Conservation (phyloP, 2,797 vertebrate genomes). For the Euphonia xanthogaster region DNA sequence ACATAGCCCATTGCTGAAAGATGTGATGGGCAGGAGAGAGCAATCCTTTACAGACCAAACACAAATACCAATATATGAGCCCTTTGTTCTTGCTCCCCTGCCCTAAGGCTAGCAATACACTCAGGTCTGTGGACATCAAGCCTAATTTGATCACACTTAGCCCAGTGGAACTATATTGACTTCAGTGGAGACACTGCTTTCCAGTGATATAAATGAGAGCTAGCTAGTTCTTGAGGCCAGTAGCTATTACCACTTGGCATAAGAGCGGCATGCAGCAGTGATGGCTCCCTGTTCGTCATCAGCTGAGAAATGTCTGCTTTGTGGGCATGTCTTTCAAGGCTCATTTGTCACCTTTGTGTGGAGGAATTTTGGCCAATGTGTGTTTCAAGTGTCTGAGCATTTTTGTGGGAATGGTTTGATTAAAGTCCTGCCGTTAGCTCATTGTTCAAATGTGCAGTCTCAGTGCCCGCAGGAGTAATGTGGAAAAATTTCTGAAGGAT, state of each 20-base stretch:
- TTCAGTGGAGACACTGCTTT: conserved; percentile 38
- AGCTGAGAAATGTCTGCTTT: neutral
- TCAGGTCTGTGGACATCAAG: conserved; percentile 44
- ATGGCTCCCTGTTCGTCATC: neutral
- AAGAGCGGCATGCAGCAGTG: neutral
- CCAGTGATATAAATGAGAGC: conserved; percentile 30
- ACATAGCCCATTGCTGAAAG: neutral
- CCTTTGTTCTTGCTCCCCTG: conserved; percentile 43
- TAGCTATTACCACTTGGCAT: neutral
- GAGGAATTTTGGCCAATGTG: conserved; percentile 20
- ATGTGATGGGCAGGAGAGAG: neutral
- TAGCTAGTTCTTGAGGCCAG: conserved; percentile 42
- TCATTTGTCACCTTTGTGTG: neutral
- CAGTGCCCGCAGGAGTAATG: neutral
- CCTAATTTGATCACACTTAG: conserved; percentile 58
- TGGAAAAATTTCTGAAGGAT: neutral
- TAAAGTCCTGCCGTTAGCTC: neutral
- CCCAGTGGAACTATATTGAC: conserved; percentile 50
- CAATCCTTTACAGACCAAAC: conserved; percentile 34
- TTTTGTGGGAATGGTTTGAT: conserved; percentile 4
- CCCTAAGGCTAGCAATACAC: conserved; percentile 51
- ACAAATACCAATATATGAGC: conserved; percentile 12
- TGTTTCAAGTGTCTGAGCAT: neutral
- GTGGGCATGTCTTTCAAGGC: neutral
- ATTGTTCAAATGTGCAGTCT: neutral